Percentiles rank a stretch among this genome's conserved stretches.
These are phyloP conservation scores for Eulacestoma nigropectus DNA, from an alignment of 2,113 vertebrate species.

Conservation along the genomic window DNA sequence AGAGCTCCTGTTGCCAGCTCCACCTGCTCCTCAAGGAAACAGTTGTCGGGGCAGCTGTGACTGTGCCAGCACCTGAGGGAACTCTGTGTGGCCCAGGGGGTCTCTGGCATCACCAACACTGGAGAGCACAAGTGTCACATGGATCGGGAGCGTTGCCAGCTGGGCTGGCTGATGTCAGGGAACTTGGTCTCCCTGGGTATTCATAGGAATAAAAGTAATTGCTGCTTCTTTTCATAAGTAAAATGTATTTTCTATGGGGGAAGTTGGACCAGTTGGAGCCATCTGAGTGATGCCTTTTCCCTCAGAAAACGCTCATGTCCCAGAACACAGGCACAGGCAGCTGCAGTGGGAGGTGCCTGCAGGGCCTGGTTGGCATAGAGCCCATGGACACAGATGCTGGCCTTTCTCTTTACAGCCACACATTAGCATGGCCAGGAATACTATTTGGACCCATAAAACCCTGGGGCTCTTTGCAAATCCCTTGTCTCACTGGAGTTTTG, in stretches of 20 bases:
- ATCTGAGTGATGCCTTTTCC: not conserved
- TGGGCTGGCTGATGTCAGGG: not conserved
- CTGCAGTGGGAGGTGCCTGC: not conserved
- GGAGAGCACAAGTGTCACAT: not conserved
- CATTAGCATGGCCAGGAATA: not conserved
- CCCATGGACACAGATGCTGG: not conserved
- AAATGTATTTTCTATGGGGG: not conserved
- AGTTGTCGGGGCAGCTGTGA: fast-evolving
- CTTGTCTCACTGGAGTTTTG: not conserved
- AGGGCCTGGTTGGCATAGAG: not conserved
- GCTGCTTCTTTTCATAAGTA: not conserved
- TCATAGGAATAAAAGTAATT: slow-evolving; percentile 14
- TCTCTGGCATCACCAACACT: not conserved
- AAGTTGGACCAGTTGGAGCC: not conserved
- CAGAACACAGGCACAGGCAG: not conserved
- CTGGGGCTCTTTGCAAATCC: not conserved
- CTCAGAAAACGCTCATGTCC: not conserved
- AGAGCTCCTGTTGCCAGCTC: not conserved
- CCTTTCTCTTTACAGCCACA: not conserved
- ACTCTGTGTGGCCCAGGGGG: fast-evolving
- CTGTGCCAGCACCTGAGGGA: not conserved
- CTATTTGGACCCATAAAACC: not conserved
- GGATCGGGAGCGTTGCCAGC: fast-evolving
- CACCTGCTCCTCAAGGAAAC: not conserved
- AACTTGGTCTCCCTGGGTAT: not conserved